Conservation (phyloP, 2,888 invertebrate genomes). For the Melanophora roralis region DNA sequence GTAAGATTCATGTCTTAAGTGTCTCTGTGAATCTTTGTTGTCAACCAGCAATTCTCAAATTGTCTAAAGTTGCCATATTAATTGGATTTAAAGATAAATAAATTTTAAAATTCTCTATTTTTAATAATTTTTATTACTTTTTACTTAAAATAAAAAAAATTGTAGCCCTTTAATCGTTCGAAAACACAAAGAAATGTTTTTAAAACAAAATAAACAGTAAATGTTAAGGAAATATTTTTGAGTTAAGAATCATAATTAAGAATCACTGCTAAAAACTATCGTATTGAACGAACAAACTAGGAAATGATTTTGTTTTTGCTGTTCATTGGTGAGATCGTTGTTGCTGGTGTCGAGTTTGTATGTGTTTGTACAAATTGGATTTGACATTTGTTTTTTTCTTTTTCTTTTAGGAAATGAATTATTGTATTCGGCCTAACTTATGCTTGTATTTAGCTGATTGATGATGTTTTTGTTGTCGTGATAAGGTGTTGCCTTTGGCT, state of each 20-base stretch:
- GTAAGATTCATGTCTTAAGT: conserved; percentile 53
- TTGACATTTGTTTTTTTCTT: conserved; percentile 56
- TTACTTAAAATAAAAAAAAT: neutral
- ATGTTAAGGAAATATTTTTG: too few species aligned
- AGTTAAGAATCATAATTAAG: too few species aligned
- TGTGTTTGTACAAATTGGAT: conserved; percentile 64
- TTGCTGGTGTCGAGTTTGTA: conserved; percentile 62
- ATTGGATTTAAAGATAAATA: too few species aligned
- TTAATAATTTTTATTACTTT: too few species aligned
- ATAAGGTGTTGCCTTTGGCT: conserved; percentile 29
- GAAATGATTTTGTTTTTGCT: conserved; percentile 19
- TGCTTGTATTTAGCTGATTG: neutral
- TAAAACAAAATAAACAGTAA: too few species aligned
- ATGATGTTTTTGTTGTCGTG: neutral
- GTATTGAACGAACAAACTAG: conserved; percentile 23
- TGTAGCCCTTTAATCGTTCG: neutral
- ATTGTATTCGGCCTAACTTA: conserved; percentile 35
- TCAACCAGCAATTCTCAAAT: conserved; percentile 24
- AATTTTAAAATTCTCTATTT: too few species aligned
- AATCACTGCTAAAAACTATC: conserved; percentile 17
- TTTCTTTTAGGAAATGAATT: conserved; percentile 35
- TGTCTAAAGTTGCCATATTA: too few species aligned
- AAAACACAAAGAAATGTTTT: too few species aligned
- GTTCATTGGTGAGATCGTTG: conserved; percentile 9
- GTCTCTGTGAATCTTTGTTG: conserved; percentile 22